These are phyloP conservation scores for Diadumene lineata DNA, from an alignment of 92 coral and sea anemone genomes.

Conservation along the genomic window DNA sequence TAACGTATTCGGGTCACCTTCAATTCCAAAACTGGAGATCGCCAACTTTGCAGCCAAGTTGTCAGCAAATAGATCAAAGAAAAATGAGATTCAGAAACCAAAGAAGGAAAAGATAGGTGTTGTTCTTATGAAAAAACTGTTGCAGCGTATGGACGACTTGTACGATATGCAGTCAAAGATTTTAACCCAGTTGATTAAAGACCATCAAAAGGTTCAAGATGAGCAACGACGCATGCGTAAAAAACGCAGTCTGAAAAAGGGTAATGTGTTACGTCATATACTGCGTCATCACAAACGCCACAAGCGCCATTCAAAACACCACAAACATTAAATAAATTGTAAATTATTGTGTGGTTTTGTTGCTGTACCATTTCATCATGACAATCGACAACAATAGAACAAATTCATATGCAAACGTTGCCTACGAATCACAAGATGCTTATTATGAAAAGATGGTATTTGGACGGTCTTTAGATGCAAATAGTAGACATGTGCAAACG, in stretches of 20 bases:
- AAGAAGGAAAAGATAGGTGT: constrained; percentile 42
- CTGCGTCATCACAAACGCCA: constrained; percentile 16
- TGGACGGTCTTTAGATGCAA: too few relatives aligned
- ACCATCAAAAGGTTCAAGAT: constrained; percentile 47
- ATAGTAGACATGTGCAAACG: too few relatives aligned
- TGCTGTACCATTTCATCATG: too few relatives aligned
- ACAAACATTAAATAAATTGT: background rate
- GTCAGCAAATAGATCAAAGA: constrained; percentile 2
- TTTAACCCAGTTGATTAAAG: constrained; percentile 50
- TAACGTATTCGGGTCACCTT: constrained; percentile 2
- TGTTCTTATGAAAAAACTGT: constrained; percentile 30
- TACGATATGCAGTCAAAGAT: constrained; percentile 67
- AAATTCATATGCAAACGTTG: too few relatives aligned
- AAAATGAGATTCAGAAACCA: constrained; percentile 10
- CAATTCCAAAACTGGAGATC: constrained; percentile 20
- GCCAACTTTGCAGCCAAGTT: constrained; percentile 15
- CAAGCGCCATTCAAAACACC: constrained; percentile 4
- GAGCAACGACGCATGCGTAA: constrained; percentile 7
- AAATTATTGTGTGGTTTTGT: too few relatives aligned
- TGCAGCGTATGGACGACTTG: constrained; percentile 61
- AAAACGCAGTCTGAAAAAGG: constrained; percentile 18
- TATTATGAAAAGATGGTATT: too few relatives aligned
- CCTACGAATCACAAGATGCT: too few relatives aligned
- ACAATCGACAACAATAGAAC: background rate
- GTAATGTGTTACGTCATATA: background rate